These are phyloP conservation scores for Harpagifer antarcticus DNA, from an alignment of 2,797 vertebrate genomes.

Conservation along the genomic window DNA sequence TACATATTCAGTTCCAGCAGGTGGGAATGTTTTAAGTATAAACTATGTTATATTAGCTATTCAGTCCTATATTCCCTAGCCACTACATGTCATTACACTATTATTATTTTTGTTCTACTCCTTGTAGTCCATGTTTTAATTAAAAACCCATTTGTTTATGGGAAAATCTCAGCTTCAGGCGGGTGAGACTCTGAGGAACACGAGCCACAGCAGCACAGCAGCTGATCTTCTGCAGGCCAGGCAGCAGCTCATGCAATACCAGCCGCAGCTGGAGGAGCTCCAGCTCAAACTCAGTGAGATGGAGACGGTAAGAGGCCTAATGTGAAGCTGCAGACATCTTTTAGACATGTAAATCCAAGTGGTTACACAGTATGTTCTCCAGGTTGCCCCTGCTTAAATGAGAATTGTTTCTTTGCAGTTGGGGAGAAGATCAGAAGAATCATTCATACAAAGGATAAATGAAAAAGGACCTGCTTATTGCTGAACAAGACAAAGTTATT, in stretches of 20 bases:
- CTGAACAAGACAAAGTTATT: constrained; percentile 85
- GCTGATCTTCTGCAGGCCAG: constrained; percentile 93
- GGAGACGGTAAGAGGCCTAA: constrained; percentile 83
- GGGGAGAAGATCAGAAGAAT: constrained; percentile 76
- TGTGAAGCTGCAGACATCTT: not conserved
- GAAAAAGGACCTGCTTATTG: constrained; percentile 87
- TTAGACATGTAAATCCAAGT: not conserved
- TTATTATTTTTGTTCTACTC: not conserved
- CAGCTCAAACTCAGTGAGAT: constrained; percentile 82
- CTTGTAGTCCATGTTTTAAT: not conserved
- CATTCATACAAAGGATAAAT: constrained; percentile 76
- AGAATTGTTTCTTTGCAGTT: constrained; percentile 66
- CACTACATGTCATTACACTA: not conserved
- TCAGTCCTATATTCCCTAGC: not conserved
- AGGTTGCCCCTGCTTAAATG: not conserved
- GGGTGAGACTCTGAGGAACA: constrained; percentile 93
- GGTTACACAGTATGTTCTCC: not conserved
- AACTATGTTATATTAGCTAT: not conserved
- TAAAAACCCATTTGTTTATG: not conserved
- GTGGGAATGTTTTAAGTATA: constrained; percentile 71
- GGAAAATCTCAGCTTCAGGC: constrained; percentile 91
- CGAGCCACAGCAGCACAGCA: constrained; percentile 92
- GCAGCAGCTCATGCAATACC: constrained; percentile 90
- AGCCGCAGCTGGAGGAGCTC: constrained; percentile 92
- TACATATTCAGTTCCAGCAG: constrained; percentile 98